A percentile compares a stretch with the other conserved stretches of the same genome.
phyloP scores from a whole-genome alignment of 2,888 invertebrate species.

The Pyralis farinalis region DNA sequence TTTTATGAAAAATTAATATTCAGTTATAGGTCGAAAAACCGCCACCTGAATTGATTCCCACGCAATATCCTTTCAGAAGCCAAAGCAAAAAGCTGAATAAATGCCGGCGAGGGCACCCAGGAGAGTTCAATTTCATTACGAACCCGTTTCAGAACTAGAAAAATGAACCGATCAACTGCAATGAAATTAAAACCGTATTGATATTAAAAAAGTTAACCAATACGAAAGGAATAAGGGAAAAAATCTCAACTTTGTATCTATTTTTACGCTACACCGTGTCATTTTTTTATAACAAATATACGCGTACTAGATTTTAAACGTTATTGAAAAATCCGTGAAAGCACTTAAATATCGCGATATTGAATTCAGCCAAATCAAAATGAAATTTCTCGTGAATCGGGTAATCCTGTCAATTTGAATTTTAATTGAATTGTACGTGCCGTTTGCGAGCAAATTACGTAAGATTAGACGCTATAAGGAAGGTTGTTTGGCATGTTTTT shows the following conservation, averaged over 20 bases:
- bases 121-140: slow-evolving; percentile 71
- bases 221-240: too few species aligned
- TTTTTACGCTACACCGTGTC: too few species aligned
- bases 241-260: too few species aligned
- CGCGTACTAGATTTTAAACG: too few species aligned
- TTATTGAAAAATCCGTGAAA: too few species aligned
- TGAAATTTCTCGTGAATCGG: slow-evolving; percentile 26
- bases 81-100: slow-evolving; percentile 70
- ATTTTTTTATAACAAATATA: too few species aligned
- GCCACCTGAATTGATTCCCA: slow-evolving; percentile 73
- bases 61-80: slow-evolving; percentile 70
- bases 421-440: slow-evolving; percentile 41
- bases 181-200: slow-evolving; percentile 26
- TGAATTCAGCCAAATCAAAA: neutral
- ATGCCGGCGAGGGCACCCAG: slow-evolving; percentile 42
- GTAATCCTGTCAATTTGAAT: slow-evolving; percentile 34
- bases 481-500: slow-evolving; percentile 46
- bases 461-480: slow-evolving; percentile 45
- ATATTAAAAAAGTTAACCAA: slow-evolving; percentile 18
- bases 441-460: slow-evolving; percentile 46
- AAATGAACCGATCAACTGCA: slow-evolving; percentile 33
- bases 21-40: slow-evolving; percentile 43
- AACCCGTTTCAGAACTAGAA: slow-evolving; percentile 38
- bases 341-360: too few species aligned
- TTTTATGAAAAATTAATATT: slow-evolving; percentile 57